Evolutionary conservation across 35 echinoderm and acorn worm species (phyloP).

Genomic region (Diadema setosum): DNA sequence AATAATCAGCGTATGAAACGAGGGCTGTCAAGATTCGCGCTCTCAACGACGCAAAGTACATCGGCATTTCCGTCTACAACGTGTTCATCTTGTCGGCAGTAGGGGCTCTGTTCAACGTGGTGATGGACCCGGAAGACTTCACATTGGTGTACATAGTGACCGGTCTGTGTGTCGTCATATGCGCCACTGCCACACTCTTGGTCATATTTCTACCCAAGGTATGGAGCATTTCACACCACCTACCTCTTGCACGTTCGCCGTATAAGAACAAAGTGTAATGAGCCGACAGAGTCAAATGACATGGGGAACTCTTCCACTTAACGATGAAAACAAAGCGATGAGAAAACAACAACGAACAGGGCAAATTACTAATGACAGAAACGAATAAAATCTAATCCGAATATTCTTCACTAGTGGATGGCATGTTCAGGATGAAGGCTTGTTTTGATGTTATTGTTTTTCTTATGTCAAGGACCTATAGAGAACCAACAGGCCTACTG

Average conservation of each 20-base stretch:
- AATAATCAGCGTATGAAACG: constrained; percentile 60
- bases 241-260: background rate
- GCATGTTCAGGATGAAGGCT: background rate
- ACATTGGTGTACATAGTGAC: constrained; percentile 31
- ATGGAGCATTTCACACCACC: background rate
- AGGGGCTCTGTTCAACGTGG: constrained; percentile 34
- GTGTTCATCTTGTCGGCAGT: constrained; percentile 41
- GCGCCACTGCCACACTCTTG: constrained; percentile 27
- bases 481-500: background rate
- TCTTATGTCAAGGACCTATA: background rate
- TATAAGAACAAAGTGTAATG: background rate
- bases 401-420: background rate
- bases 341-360: too few relatives aligned
- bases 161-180: constrained; percentile 12
- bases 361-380: too few relatives aligned
- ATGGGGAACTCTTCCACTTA: background rate
- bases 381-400: background rate
- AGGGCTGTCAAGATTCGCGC: constrained; percentile 45
- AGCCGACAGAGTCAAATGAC: background rate
- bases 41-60: constrained; percentile 55
- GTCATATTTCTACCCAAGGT: constrained; percentile 55
- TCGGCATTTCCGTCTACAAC: constrained; percentile 55
- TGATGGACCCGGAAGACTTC: constrained; percentile 35
- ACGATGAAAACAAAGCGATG: too few relatives aligned
- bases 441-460: background rate